Evolutionary conservation across 2,888 invertebrate genomes (phyloP).

Genomic region (Aelia acuminata): DNA sequence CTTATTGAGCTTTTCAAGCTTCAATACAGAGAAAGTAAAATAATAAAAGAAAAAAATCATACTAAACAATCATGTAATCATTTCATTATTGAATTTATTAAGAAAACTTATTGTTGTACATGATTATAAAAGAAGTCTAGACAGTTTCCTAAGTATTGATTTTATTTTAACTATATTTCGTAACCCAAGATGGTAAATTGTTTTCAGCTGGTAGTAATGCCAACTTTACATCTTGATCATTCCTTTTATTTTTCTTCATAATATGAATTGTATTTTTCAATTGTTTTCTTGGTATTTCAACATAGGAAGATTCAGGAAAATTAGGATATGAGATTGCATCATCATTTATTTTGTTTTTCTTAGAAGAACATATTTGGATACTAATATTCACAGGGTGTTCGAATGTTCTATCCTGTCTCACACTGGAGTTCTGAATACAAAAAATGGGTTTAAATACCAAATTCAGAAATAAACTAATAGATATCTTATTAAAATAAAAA

Average conservation of each 20-base stretch:
- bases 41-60: no score
- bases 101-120: background rate
- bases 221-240: background rate
- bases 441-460: constrained; percentile 9
- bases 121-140: background rate
- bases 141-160: background rate
- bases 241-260: constrained; percentile 24
- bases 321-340: background rate
- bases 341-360: constrained; percentile 1
- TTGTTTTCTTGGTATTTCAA: background rate
- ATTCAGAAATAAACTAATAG: background rate
- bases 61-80: no score
- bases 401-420: background rate
- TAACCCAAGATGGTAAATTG: constrained; percentile 23
- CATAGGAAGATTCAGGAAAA: background rate
- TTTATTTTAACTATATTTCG: constrained; percentile 11
- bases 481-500: background rate
- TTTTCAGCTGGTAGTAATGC: constrained; percentile 43
- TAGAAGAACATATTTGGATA: constrained; percentile 36
- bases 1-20: no score
- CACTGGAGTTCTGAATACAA: constrained; percentile 39
- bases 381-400: constrained; percentile 28
- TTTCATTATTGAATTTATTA: background rate
- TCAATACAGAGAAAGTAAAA: no score
- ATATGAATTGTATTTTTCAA: background rate